These are phyloP conservation scores for Alosa sapidissima DNA, from an alignment of 2,797 vertebrate species.

Conservation along the genomic window DNA sequence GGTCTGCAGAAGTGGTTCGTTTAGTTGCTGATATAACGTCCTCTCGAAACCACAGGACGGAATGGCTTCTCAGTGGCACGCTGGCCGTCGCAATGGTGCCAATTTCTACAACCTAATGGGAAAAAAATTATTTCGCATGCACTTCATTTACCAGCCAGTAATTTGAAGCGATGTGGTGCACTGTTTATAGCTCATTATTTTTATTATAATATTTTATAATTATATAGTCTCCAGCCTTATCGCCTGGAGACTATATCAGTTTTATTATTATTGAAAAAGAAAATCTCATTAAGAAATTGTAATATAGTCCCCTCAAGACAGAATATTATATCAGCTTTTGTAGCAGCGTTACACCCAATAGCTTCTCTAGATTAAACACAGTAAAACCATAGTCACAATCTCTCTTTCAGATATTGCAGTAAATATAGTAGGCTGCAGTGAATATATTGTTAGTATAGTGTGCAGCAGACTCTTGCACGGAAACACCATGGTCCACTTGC, in stretches of 20 bases:
- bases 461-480: neutral
- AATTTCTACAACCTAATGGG: neutral
- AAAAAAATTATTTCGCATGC: conserved; percentile 1
- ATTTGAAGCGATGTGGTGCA: neutral
- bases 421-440: neutral
- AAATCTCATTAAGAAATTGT: conserved; percentile 10
- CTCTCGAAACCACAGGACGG: neutral
- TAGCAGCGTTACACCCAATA: neutral
- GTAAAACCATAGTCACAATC: neutral
- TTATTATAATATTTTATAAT: conserved; percentile 26
- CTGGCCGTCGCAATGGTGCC: neutral
- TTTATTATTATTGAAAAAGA: conserved; percentile 19
- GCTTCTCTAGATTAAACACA: neutral
- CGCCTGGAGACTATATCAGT: conserved; percentile 2
- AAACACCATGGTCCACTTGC: neutral
- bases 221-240: neutral
- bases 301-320: neutral
- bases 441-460: neutral
- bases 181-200: neutral
- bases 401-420: neutral
- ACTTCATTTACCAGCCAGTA: neutral
- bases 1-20: conserved; percentile 2
- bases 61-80: neutral
- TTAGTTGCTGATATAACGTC: conserved; percentile 14
- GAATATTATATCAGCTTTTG: neutral